Evolutionary conservation across 2,113 vertebrate genomes (phyloP), one percentile per base, ranked within the genome.

Genomic region (Lonchura striata): DNA sequence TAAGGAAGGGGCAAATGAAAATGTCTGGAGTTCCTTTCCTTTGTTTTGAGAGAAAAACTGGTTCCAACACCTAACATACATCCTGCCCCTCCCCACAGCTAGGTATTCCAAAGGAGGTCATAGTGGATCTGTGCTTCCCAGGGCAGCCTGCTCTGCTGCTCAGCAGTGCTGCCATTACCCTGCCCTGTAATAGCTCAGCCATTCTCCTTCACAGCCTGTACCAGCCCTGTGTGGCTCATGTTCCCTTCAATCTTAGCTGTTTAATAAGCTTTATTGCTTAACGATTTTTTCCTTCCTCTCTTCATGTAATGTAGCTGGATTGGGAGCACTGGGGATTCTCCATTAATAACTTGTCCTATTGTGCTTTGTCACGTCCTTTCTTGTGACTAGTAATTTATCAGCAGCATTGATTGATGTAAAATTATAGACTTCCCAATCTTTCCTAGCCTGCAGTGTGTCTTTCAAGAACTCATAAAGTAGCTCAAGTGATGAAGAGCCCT

Each of bases 181-280:
- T 10, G 6, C 47, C n/a, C n/a, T 24, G 53, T 33, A 88, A 61
- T 13, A 54, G 46, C 33, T 37, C 49, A 39, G 53, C 46, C 0
- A 0, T 53, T 78, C 49, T 25, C 54, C 79, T 54, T 74, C 61
- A 88, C 54, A 92, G 54, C 39, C 75, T 53, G 10, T 30, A 23
- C 52, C 7, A 5, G 74, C 31, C 44, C 78, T 53, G 25, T 63
- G 76, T 85, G 42, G 30, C 84, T 95, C 91, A 57, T 70, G 37
- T 57, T 80, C 80, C 70, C 18, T 65, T 87, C 86, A 87, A 1
- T 85, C 61, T 92, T 59, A 84, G 65, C 52, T 88, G 50, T 72
- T 96, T 92, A 96, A 93, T 95, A 90, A 89, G 82, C 79, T 88
- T 96, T 91, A 78, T 90, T 88, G 63, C 59, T 87, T 92, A 96